phyloP scores from a whole-genome alignment of 23 tunicate species.

The Oikopleura dioica region DNA sequence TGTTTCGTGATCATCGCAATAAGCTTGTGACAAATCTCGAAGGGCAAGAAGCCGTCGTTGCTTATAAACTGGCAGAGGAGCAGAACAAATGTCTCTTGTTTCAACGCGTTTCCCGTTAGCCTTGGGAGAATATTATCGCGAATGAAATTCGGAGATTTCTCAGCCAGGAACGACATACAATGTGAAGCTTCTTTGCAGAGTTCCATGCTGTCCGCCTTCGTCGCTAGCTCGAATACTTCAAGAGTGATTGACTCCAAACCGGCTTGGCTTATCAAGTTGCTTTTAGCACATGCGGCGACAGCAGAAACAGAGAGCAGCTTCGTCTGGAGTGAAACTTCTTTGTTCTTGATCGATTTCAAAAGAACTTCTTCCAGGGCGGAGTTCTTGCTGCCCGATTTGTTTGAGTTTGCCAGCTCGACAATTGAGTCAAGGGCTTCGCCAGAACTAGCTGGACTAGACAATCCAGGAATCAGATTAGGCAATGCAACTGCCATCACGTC shows the following conservation, averaged over 20 bases:
- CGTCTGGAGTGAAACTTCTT: conserved; percentile 17
- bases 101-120: not conserved
- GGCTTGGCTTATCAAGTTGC: not conserved
- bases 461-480: not conserved
- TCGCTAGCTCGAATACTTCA: not conserved
- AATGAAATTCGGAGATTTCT: not conserved
- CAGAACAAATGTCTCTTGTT: not conserved
- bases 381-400: not conserved
- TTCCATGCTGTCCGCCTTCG: not conserved
- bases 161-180: not conserved
- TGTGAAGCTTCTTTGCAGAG: not conserved
- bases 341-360: not conserved
- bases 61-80: not conserved
- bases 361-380: not conserved
- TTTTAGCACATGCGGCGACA: conserved; percentile 8
- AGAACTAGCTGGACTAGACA: not conserved
- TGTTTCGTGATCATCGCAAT: not conserved
- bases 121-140: not conserved
- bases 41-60: not conserved
- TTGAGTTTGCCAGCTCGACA: not conserved
- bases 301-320: conserved; percentile 6
- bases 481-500: not conserved
- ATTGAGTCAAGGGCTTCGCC: not conserved
- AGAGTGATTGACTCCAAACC: not conserved
- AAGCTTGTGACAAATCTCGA: not conserved